Evolutionary conservation across 2,113 vertebrate species (phyloP).

Genomic region (Grantiella picta): DNA sequence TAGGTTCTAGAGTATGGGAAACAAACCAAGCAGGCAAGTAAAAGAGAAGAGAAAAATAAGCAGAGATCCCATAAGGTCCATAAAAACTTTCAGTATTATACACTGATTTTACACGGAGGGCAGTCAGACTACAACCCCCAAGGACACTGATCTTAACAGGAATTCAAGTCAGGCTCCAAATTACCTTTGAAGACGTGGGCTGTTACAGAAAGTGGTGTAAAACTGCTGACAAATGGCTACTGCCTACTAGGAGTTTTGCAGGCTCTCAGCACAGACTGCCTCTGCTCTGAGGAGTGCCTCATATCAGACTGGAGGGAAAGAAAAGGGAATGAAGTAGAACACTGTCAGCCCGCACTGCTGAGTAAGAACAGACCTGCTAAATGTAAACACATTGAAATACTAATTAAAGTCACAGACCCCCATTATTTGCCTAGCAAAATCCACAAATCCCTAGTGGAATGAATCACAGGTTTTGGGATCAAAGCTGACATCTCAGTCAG

Average conservation of each 20-base stretch:
- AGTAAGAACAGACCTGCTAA: neutral
- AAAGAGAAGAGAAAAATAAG: neutral
- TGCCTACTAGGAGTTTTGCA: neutral
- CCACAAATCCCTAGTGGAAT: neutral
- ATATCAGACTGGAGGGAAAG: neutral
- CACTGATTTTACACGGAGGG: neutral
- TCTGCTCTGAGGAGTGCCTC: neutral
- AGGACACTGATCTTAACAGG: neutral
- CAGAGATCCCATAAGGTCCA: fast-evolving
- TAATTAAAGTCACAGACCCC: neutral
- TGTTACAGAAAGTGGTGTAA: neutral
- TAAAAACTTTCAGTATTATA: neutral
- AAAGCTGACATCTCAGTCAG: neutral
- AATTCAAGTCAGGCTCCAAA: neutral
- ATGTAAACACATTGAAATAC: neutral
- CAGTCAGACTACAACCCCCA: neutral
- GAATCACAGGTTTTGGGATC: neutral
- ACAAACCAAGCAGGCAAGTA: neutral
- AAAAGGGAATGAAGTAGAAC: neutral
- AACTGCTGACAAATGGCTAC: neutral
- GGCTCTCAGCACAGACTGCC: neutral
- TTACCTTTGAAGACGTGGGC: neutral
- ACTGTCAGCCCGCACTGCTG: neutral
- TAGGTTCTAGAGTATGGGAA: neutral
- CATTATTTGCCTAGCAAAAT: neutral